These are phyloP conservation scores for Dugesia japonica DNA, from an alignment of 2,888 invertebrate genomes.

Conservation along the genomic window DNA sequence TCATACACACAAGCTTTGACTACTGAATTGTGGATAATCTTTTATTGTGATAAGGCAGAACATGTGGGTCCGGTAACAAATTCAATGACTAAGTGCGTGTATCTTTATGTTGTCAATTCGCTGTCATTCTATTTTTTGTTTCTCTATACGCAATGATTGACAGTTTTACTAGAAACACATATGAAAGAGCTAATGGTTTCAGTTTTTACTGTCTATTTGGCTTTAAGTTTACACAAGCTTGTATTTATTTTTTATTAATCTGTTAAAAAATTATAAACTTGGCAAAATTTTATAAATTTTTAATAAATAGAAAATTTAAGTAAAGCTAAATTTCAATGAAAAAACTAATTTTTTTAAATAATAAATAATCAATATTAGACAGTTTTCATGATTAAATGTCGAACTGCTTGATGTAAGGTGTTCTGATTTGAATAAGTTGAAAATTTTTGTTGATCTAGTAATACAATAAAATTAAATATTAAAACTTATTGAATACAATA, in stretches of 20 bases:
- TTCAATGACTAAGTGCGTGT: neutral
- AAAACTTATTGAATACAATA: too few relatives aligned
- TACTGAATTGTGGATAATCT: slow-evolving; percentile 15
- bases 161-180: neutral
- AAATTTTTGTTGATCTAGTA: too few relatives aligned
- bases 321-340: too few relatives aligned
- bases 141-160: neutral
- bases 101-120: slow-evolving; percentile 11
- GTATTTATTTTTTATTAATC: neutral
- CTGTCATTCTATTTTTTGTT: slow-evolving; percentile 12
- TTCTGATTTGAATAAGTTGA: too few relatives aligned
- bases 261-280: too few relatives aligned
- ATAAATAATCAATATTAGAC: too few relatives aligned
- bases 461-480: too few relatives aligned
- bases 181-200: neutral
- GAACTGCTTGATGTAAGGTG: too few relatives aligned
- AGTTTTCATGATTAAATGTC: too few relatives aligned
- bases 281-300: too few relatives aligned
- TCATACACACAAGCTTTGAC: neutral
- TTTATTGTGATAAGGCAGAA: neutral
- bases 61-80: slow-evolving; percentile 16
- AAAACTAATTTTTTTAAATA: too few relatives aligned
- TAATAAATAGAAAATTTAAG: too few relatives aligned
- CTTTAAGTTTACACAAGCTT: neutral
- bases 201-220: neutral